A percentile compares a stretch with the other conserved stretches of the same genome.
Conservation (phyloP, 2,797 vertebrate genomes). For the Dallia pectoralis region DNA sequence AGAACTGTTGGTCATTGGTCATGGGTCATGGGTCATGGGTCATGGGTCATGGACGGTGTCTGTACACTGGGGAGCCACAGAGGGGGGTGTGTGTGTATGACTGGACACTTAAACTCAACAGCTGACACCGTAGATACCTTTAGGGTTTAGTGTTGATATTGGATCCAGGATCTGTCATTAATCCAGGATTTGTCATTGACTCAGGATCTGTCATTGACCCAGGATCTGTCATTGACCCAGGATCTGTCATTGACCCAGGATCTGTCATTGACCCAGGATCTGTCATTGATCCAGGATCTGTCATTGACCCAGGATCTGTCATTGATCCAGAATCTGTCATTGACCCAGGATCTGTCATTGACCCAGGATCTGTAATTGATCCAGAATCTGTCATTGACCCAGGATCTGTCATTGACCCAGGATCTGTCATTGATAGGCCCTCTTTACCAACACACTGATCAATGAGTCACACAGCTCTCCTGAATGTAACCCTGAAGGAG, state of each 20-base stretch:
- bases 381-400: neutral
- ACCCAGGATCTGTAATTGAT: neutral
- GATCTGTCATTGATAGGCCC: neutral
- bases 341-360: neutral
- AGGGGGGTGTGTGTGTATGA: slow-evolving; percentile 29
- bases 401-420: neutral
- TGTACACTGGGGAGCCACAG: slow-evolving; percentile 42
- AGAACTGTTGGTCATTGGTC: slow-evolving; percentile 53
- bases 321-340: neutral
- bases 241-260: neutral
- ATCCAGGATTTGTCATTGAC: no score
- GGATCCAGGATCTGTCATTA: neutral
- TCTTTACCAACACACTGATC: neutral
- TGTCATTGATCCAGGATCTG: neutral
- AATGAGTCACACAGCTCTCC: neutral
- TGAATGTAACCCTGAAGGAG: slow-evolving; percentile 36
- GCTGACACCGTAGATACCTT: neutral
- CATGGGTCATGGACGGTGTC: slow-evolving; percentile 53
- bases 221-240: neutral
- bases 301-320: neutral
- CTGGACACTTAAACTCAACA: slow-evolving; percentile 1
- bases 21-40: slow-evolving; percentile 41
- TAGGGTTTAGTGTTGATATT: neutral
- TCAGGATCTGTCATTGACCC: no score
- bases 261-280: neutral